These are phyloP conservation scores for Cairina moschata DNA, from an alignment of 2,113 vertebrate genomes.

Conservation along the genomic window DNA sequence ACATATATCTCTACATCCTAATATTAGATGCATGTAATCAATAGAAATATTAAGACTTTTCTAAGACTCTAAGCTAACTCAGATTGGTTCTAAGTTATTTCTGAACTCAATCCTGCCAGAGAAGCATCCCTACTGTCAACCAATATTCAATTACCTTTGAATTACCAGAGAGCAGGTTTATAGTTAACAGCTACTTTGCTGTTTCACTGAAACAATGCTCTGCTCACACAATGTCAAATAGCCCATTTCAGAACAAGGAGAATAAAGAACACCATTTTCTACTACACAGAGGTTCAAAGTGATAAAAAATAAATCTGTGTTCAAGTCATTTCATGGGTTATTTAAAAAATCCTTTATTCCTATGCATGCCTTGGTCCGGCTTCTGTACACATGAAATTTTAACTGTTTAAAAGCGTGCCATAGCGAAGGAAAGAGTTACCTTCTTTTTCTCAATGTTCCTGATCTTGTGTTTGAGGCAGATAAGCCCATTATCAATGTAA, in stretches of 20 bases:
- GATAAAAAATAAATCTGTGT: background rate
- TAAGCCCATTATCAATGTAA: slow-evolving; percentile 94
- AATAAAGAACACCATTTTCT: background rate
- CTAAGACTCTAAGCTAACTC: background rate
- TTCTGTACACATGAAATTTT: rapidly evolving
- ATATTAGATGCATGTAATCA: background rate
- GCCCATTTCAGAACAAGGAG: background rate
- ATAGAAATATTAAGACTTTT: background rate
- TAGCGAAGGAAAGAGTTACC: slow-evolving; percentile 69
- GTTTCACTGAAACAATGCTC: background rate
- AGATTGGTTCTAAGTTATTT: background rate
- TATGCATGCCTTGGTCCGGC: background rate
- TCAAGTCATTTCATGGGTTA: background rate
- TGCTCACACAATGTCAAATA: background rate
- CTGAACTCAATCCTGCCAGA: background rate
- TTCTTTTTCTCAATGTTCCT: slow-evolving; percentile 98
- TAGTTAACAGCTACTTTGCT: background rate
- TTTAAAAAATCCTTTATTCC: background rate
- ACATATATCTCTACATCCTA: background rate
- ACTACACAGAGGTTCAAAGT: background rate
- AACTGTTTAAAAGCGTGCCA: background rate
- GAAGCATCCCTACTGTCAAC: background rate
- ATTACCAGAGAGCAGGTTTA: background rate
- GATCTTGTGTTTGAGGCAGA: slow-evolving; percentile 97
- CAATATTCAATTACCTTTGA: background rate